Evolutionary conservation across 2,888 invertebrate genomes (phyloP).

Genomic region (Drosophila parthenogenetica): DNA sequence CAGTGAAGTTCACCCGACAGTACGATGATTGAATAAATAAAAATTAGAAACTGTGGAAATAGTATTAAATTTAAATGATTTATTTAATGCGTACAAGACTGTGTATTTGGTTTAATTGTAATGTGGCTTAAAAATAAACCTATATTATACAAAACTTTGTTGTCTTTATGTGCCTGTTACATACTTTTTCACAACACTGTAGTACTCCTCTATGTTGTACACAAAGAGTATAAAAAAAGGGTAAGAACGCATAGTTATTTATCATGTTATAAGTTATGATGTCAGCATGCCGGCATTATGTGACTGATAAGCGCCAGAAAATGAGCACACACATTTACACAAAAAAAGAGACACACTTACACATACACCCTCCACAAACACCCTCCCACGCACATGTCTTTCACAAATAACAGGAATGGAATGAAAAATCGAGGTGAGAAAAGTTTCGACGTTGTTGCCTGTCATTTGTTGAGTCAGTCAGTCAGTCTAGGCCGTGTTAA

Average conservation of each 20-base stretch:
- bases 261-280: slow-evolving; percentile 81
- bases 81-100: no score
- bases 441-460: slow-evolving; percentile 60
- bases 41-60: no score
- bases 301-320: slow-evolving; percentile 74
- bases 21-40: not conserved
- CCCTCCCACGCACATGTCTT: slow-evolving; percentile 14
- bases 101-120: no score
- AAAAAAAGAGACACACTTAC: slow-evolving; percentile 17
- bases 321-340: slow-evolving; percentile 41
- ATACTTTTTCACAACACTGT: not conserved
- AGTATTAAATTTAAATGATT: no score
- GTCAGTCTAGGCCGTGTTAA: slow-evolving; percentile 53
- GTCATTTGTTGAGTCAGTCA: slow-evolving; percentile 66
- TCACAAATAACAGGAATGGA: slow-evolving; percentile 65
- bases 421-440: slow-evolving; percentile 81
- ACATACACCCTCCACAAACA: not conserved
- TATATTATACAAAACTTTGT: not conserved
- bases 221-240: slow-evolving; percentile 31
- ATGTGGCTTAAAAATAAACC: not conserved
- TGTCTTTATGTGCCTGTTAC: not conserved
- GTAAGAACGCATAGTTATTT: slow-evolving; percentile 71
- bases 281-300: slow-evolving; percentile 78
- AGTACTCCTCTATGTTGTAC: not conserved
- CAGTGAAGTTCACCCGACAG: not conserved